Percentiles rank a stretch among this genome's conserved stretches.
Conservation (phyloP, 2,888 invertebrate genomes). For the Tachina fera region DNA sequence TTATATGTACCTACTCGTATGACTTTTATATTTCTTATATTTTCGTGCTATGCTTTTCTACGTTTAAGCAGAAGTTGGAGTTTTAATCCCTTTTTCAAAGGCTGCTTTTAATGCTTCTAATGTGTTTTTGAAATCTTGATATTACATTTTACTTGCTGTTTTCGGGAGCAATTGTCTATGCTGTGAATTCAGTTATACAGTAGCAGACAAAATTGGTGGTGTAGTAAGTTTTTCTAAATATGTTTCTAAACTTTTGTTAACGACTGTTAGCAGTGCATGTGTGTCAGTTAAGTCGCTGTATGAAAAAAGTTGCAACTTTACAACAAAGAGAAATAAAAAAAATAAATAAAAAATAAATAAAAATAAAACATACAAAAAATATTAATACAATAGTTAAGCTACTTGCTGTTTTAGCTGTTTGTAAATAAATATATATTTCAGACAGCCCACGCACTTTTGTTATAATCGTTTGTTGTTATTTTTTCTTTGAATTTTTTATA, state of each 20-base stretch:
- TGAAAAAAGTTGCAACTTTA: slow-evolving; percentile 47
- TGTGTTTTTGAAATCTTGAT: slow-evolving; percentile 58
- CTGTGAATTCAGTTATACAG: background rate
- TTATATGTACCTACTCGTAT: slow-evolving; percentile 29
- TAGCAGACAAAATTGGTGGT: slow-evolving; percentile 15
- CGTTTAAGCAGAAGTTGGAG: slow-evolving; percentile 14
- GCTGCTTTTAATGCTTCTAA: slow-evolving; percentile 54
- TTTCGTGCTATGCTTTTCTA: slow-evolving; percentile 5
- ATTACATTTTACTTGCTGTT: slow-evolving; percentile 23
- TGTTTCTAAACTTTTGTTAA: background rate
- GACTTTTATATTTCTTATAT: slow-evolving; percentile 22
- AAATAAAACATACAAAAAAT: slow-evolving; percentile 4
- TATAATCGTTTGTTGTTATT: slow-evolving; percentile 48
- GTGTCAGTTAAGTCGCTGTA: slow-evolving; percentile 45
- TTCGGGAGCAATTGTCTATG: slow-evolving; percentile 33
- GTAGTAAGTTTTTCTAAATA: background rate
- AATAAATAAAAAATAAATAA: too few species aligned
- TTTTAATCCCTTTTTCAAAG: slow-evolving; percentile 53
- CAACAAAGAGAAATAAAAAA: slow-evolving; percentile 3
- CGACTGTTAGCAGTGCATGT: slow-evolving; percentile 29
- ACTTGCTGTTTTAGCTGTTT: slow-evolving; percentile 53
- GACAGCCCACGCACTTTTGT: slow-evolving; percentile 60
- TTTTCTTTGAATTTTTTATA: slow-evolving; percentile 15
- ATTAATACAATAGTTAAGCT: slow-evolving; percentile 56
- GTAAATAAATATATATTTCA: slow-evolving; percentile 34